phyloP scores from a whole-genome alignment of 1,140 invertebrate genomes.

The Liolophura sinensis region DNA sequence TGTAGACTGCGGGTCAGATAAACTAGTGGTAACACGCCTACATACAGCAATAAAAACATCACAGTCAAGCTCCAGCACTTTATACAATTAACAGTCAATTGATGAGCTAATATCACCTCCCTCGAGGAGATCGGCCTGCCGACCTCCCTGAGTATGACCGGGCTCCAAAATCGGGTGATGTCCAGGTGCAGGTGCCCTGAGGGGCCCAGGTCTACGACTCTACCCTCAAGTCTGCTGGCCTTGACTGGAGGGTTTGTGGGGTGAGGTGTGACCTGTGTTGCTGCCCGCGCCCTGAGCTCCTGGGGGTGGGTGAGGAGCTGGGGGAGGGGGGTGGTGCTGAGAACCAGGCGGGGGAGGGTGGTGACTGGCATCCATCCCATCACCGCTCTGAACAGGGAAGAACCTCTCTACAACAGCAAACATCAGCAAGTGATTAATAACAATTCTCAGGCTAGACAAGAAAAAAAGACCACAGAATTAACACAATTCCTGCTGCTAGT shows the following conservation, averaged over 20 bases:
- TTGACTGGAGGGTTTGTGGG: constrained; percentile 22
- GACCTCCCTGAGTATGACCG: no score
- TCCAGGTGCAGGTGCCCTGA: neutral
- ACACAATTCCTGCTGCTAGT: no score
- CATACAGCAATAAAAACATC: no score
- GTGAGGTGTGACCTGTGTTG: neutral
- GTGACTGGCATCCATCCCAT: constrained; percentile 34
- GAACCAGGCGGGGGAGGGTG: constrained; percentile 10
- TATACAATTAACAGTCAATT: no score
- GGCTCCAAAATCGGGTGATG: no score
- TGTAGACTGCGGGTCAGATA: no score
- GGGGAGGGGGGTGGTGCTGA: constrained; percentile 15
- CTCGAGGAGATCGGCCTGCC: no score
- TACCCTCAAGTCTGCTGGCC: constrained; percentile 28
- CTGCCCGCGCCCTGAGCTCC: constrained; percentile 5
- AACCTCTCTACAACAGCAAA: constrained; percentile 36
- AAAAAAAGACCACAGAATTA: no score
- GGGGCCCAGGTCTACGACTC: neutral
- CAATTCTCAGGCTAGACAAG: no score
- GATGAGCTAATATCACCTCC: no score
- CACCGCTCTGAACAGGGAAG: constrained; percentile 43
- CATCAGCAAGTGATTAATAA: neutral
- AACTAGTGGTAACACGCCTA: no score
- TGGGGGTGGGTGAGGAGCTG: constrained; percentile 22
- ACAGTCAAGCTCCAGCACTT: no score